Percentiles rank a stretch among this genome's conserved stretches.
phyloP scores from a whole-genome alignment of 2,797 vertebrate genomes.

The Sebastiscus tertius region DNA sequence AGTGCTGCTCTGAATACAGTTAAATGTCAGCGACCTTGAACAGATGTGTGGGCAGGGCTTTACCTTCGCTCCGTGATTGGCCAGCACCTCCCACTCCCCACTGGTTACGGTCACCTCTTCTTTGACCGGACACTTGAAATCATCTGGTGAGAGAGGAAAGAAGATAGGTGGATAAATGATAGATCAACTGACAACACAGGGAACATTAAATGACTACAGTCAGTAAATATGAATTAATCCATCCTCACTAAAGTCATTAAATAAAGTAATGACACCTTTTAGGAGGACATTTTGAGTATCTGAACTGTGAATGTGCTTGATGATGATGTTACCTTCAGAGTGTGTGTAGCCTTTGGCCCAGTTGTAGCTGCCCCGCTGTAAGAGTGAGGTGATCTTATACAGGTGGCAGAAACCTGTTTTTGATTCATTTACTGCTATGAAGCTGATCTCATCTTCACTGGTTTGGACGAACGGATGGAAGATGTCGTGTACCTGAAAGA shows the following conservation, averaged over 20 bases:
- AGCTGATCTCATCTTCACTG: slow-evolving; percentile 86
- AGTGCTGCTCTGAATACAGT: not conserved
- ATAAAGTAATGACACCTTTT: not conserved
- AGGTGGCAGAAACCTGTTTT: slow-evolving; percentile 92
- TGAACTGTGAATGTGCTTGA: not conserved
- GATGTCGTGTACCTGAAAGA: slow-evolving; percentile 90
- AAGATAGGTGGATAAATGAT: not conserved
- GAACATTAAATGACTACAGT: not conserved
- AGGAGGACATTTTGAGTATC: not conserved
- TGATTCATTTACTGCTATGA: slow-evolving; percentile 90
- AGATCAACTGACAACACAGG: not conserved
- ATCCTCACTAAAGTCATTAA: not conserved
- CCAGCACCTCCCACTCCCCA: slow-evolving; percentile 94
- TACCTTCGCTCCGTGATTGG: slow-evolving; percentile 91
- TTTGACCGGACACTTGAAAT: slow-evolving; percentile 89
- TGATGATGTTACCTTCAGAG: slow-evolving; percentile 62
- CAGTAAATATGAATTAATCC: not conserved
- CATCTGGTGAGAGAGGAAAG: slow-evolving; percentile 71
- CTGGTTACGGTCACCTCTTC: slow-evolving; percentile 89
- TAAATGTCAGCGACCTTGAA: not conserved
- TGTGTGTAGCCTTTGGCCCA: slow-evolving; percentile 83
- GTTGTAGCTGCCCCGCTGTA: slow-evolving; percentile 77
- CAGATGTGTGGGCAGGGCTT: not conserved
- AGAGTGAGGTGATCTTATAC: slow-evolving; percentile 85
- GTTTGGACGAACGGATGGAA: slow-evolving; percentile 89